Evolutionary conservation across 2,113 vertebrate species (phyloP).

Genomic region (Irena cyanogastra): DNA sequence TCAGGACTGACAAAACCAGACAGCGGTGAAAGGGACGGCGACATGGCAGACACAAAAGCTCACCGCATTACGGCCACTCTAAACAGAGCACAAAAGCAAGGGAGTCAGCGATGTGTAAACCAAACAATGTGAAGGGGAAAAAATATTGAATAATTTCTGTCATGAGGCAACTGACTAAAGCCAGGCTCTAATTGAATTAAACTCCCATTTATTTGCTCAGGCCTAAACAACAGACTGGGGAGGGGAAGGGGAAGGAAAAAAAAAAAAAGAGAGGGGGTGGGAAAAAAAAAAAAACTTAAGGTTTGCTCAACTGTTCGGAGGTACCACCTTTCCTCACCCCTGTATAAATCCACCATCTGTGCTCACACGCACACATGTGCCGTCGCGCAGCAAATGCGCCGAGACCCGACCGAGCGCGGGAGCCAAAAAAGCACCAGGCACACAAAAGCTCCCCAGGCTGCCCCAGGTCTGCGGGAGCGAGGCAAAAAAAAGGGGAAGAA

Average conservation of each 20-base stretch:
- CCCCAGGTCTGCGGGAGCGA: constrained; percentile 76
- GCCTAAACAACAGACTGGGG: constrained; percentile 85
- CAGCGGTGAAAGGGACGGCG: constrained; percentile 88
- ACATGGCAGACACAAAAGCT: constrained; percentile 92
- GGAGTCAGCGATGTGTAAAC: constrained; percentile 96
- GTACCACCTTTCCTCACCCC: constrained; percentile 92
- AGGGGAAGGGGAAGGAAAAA: rapidly evolving
- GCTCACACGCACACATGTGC: constrained; percentile 92
- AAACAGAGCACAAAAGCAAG: constrained; percentile 88
- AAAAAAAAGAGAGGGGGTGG: rapidly evolving
- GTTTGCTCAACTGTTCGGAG: constrained; percentile 87
- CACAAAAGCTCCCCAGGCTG: constrained; percentile 92
- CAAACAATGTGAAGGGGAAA: constrained; percentile 86
- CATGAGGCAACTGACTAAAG: constrained; percentile 86
- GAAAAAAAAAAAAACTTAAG: constrained; percentile 68
- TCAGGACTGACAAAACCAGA: constrained; percentile 85
- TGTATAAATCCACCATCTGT: constrained; percentile 97
- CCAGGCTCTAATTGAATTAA: constrained; percentile 99
- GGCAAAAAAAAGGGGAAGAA: constrained; percentile 46
- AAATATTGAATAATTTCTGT: constrained; percentile 92
- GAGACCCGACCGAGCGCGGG: constrained; percentile 82
- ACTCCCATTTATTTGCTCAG: constrained; percentile 95
- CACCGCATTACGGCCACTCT: constrained; percentile 84
- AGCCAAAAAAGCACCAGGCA: constrained; percentile 90
- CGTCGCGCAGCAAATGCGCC: constrained; percentile 89